Evolutionary conservation across 1,140 invertebrate genomes (phyloP).

Genomic region (Microvelia longipes): DNA sequence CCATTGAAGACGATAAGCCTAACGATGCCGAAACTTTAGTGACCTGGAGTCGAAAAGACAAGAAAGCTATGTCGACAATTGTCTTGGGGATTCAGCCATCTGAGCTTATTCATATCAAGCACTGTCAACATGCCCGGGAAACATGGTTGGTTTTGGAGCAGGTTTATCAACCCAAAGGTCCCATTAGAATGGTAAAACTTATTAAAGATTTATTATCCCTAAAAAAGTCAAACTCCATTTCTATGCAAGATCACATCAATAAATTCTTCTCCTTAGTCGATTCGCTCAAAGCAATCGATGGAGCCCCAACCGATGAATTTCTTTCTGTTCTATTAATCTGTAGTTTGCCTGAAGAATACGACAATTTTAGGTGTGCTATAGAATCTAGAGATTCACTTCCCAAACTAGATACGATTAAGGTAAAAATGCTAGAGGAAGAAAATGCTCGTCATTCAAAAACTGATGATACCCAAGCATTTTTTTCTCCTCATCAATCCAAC

Average conservation of each 20-base stretch:
- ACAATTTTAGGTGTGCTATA: not conserved
- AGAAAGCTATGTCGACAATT: too few species aligned
- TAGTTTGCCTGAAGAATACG: not conserved
- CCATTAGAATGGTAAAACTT: not conserved
- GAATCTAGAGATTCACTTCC: not conserved
- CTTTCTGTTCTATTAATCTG: not conserved
- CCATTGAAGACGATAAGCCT: too few species aligned
- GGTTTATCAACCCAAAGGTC: too few species aligned
- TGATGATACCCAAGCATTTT: not conserved
- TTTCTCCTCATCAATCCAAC: not conserved
- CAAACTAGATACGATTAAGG: not conserved
- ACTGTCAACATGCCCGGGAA: too few species aligned
- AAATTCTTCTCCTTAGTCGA: not conserved
- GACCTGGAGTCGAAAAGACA: too few species aligned
- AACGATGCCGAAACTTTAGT: too few species aligned
- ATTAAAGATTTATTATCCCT: not conserved
- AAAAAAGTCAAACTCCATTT: not conserved
- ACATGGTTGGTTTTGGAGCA: too few species aligned
- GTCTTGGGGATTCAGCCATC: too few species aligned
- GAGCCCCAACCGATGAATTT: not conserved
- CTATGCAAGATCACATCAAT: not conserved
- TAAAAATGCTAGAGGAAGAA: not conserved
- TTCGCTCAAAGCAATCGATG: not conserved
- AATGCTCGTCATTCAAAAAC: not conserved
- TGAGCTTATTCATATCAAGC: too few species aligned